Conservation (phyloP, 2,113 vertebrate genomes). For the Phodopus roborovskii region DNA sequence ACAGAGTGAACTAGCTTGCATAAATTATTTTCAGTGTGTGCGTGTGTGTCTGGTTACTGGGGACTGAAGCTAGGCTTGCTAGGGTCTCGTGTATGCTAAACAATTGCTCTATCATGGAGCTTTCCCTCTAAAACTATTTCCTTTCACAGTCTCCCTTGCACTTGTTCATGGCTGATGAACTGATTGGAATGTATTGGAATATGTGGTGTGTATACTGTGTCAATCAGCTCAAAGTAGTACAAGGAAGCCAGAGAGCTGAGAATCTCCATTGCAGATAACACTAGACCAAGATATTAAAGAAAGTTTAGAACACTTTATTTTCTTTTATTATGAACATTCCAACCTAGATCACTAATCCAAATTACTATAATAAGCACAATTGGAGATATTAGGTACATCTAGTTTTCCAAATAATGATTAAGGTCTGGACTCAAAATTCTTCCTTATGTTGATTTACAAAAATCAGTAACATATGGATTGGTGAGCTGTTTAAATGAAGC, state of each 20-base stretch:
- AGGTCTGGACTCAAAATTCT: constrained; percentile 30
- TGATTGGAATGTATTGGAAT: not conserved
- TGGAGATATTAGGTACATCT: not conserved
- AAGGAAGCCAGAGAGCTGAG: not conserved
- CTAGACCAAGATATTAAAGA: not conserved
- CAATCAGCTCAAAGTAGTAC: not conserved
- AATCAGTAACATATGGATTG: not conserved
- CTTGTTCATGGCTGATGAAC: constrained; percentile 16
- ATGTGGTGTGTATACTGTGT: not conserved
- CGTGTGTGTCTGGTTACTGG: not conserved
- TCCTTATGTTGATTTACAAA: not conserved
- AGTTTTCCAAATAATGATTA: constrained; percentile 7
- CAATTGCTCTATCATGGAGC: not conserved
- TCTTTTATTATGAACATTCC: not conserved
- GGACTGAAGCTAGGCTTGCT: not conserved
- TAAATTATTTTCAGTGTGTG: not conserved
- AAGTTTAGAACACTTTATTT: constrained; percentile 5
- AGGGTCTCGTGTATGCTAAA: not conserved
- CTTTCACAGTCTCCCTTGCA: not conserved
- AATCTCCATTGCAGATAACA: not conserved
- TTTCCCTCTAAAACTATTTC: not conserved
- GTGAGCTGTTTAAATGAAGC: constrained; percentile 14
- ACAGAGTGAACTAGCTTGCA: constrained; percentile 56
- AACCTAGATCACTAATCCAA: not conserved
- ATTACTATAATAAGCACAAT: not conserved